These are phyloP conservation scores for Rhabdophis nuchalis DNA, from an alignment of 2,797 vertebrate genomes.

Conservation along the genomic window DNA sequence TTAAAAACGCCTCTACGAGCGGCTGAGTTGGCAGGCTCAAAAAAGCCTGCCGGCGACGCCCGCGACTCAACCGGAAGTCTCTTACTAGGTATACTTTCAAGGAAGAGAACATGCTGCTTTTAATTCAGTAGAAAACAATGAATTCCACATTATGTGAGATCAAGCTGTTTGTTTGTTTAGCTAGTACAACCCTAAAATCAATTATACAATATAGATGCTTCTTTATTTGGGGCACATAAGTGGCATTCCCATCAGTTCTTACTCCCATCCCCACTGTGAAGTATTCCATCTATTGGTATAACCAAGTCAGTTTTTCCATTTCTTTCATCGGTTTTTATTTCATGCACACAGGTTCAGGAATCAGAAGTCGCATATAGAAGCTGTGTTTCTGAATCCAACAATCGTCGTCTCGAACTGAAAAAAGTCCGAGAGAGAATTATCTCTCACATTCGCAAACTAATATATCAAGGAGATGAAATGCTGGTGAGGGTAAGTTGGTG, in stretches of 20 bases:
- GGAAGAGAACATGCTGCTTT: not conserved
- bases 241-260: not conserved
- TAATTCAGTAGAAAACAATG: not conserved
- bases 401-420: slow-evolving; percentile 79
- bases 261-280: too few relatives aligned
- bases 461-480: slow-evolving; percentile 87
- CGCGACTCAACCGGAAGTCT: too few relatives aligned
- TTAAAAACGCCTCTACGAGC: too few relatives aligned
- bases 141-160: not conserved
- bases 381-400: slow-evolving; percentile 77
- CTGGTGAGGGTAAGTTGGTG: slow-evolving; percentile 79
- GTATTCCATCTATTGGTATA: too few relatives aligned
- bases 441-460: slow-evolving; percentile 85
- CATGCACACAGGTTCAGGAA: slow-evolving; percentile 70
- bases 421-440: slow-evolving; percentile 82
- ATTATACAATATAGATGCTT: not conserved
- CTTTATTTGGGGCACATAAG: not conserved
- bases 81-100: not conserved
- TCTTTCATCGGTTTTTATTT: not conserved
- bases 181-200: not conserved
- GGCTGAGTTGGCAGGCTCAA: too few relatives aligned
- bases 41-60: too few relatives aligned
- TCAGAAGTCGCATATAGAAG: slow-evolving; percentile 74
- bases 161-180: not conserved
- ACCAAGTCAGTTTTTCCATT: not conserved